These are phyloP conservation scores for Asobara japonica DNA, from an alignment of 1,140 invertebrate genomes.

Conservation along the genomic window DNA sequence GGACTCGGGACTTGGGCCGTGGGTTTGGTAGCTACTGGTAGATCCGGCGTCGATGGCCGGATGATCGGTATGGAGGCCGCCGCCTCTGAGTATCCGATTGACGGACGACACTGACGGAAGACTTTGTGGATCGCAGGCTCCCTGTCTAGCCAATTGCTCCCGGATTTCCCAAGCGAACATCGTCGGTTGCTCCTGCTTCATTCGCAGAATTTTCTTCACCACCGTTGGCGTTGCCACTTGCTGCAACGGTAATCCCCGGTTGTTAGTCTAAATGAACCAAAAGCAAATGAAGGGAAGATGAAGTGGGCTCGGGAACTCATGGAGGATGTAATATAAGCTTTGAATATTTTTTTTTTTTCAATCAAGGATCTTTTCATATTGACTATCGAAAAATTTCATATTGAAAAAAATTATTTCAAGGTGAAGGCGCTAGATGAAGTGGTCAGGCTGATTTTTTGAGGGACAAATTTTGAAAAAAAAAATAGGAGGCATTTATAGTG, in stretches of 20 bases:
- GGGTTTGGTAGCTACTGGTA: slow-evolving; percentile 38
- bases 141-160: slow-evolving; percentile 83
- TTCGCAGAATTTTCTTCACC: slow-evolving; percentile 88
- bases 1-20: slow-evolving; percentile 34
- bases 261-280: slow-evolving; percentile 25
- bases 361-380: too few relatives aligned
- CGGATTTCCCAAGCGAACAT: slow-evolving; percentile 95
- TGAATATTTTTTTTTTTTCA: neutral
- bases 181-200: slow-evolving; percentile 91
- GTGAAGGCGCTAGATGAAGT: too few relatives aligned
- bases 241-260: slow-evolving; percentile 68
- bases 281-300: slow-evolving; percentile 14
- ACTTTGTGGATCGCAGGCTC: slow-evolving; percentile 85
- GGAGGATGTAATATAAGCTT: neutral
- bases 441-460: too few relatives aligned
- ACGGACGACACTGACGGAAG: slow-evolving; percentile 95
- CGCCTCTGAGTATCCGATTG: slow-evolving; percentile 91
- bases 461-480: too few relatives aligned
- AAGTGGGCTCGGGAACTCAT: neutral
- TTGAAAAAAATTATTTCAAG: too few relatives aligned
- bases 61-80: slow-evolving; percentile 68
- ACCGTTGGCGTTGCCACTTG: slow-evolving; percentile 94
- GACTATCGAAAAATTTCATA: too few relatives aligned
- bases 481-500: too few relatives aligned
- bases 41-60: slow-evolving; percentile 52